A percentile compares a stretch with the other conserved stretches of the same genome.
phyloP scores from a whole-genome alignment of 2,113 vertebrate species.

The Hydrolagus affinis region DNA sequence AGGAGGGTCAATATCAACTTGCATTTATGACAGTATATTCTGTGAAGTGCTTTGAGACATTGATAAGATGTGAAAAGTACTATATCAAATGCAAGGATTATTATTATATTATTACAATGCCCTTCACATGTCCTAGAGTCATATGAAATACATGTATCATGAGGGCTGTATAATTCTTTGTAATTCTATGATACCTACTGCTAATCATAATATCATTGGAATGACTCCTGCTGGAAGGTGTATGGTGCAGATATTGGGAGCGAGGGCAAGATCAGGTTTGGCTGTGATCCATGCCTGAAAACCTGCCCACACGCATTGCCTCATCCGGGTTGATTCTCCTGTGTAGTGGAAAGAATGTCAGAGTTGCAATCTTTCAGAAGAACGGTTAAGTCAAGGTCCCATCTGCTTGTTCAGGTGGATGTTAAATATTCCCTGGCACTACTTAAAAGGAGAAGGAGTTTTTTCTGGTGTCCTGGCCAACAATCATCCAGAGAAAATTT shows the following conservation, averaged over 20 bases:
- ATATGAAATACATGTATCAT: neutral
- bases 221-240: no score
- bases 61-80: no score
- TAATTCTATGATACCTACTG: neutral
- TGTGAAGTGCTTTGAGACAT: no score
- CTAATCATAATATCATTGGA: neutral
- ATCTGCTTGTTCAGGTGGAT: neutral
- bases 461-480: no score
- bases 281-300: neutral
- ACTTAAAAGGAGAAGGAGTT: neutral
- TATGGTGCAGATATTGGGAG: no score
- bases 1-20: no score
- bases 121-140: neutral
- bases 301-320: neutral
- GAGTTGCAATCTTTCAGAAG: neutral
- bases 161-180: neutral
- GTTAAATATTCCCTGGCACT: neutral
- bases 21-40: no score
- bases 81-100: no score
- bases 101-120: no score
- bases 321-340: neutral
- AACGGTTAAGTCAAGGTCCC: no score
- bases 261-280: neutral
- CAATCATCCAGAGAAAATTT: neutral
- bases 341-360: neutral